Conservation (phyloP, 1,140 invertebrate species). For the Episyrphus balteatus region DNA sequence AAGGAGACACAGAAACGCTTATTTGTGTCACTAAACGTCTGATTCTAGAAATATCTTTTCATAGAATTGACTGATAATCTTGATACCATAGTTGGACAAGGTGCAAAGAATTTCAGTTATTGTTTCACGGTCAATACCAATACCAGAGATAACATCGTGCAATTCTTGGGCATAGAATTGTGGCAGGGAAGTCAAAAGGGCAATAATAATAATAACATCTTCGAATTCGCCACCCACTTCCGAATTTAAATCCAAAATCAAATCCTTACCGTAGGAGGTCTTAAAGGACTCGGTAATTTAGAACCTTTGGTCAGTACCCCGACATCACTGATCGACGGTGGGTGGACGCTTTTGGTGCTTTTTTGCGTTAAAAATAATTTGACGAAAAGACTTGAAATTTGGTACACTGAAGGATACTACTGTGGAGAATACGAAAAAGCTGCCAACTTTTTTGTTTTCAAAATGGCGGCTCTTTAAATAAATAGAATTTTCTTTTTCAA, state of each 20-base stretch:
- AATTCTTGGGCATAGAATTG: slow-evolving; percentile 86
- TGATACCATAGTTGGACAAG: slow-evolving; percentile 78
- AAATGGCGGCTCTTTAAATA: no score
- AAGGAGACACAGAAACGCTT: slow-evolving; percentile 78
- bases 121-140: slow-evolving; percentile 80
- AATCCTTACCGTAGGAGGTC: slow-evolving; percentile 87
- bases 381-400: no score
- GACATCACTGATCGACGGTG: no score
- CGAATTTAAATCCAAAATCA: slow-evolving; percentile 75
- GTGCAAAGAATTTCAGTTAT: slow-evolving; percentile 89
- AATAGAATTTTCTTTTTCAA: no score
- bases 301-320: slow-evolving; percentile 79
- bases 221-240: slow-evolving; percentile 83
- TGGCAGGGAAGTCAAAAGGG: slow-evolving; percentile 77
- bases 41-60: slow-evolving; percentile 80
- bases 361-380: no score
- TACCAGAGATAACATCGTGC: slow-evolving; percentile 71
- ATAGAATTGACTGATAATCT: slow-evolving; percentile 72
- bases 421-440: no score
- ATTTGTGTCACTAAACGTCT: slow-evolving; percentile 87
- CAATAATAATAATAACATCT: slow-evolving; percentile 72
- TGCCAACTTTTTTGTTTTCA: no score
- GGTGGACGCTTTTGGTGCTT: no score
- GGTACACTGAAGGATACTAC: no score
- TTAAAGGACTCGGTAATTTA: slow-evolving; percentile 88